Conservation (phyloP, 92 coral and sea anemone genomes). For the Porites divaricata region DNA sequence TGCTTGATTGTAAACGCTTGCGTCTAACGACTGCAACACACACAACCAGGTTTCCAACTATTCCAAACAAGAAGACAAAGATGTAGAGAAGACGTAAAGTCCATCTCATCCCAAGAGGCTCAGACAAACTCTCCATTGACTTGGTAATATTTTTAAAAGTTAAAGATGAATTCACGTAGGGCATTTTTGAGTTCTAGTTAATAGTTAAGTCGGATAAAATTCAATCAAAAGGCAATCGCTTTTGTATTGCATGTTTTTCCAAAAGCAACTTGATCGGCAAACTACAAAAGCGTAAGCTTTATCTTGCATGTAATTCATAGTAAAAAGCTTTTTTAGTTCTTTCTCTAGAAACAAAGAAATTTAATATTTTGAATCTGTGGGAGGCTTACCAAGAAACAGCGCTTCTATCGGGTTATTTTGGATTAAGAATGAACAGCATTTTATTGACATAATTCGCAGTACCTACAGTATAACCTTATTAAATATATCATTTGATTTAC, state of each 20-base stretch:
- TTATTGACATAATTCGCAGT: neutral
- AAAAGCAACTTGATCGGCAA: neutral
- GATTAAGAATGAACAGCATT: neutral
- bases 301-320: conserved; percentile 19
- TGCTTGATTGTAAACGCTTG: conserved; percentile 80
- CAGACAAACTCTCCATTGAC: conserved; percentile 8
- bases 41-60: conserved; percentile 88
- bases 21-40: conserved; percentile 78
- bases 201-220: neutral
- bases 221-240: neutral
- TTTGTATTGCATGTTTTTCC: neutral
- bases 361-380: neutral
- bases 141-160: neutral
- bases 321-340: conserved; percentile 18
- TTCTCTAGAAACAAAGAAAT: conserved; percentile 16
- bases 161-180: conserved; percentile 4
- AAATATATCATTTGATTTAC: too few relatives aligned
- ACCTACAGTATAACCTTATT: neutral
- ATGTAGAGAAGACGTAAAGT: conserved; percentile 79
- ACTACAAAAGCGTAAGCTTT: conserved; percentile 26
- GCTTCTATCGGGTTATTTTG: neutral
- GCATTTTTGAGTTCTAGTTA: neutral
- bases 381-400: conserved; percentile 6
- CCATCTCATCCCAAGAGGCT: conserved; percentile 80
- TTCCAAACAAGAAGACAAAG: conserved; percentile 74